phyloP scores from a whole-genome alignment of 2,113 vertebrate species.

The Oryctolagus cuniculus region mOryCun1.1 NC_091434.1:171401501-171402000 shows the following conservation, averaged over 20 bases:
- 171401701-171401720: not conserved
- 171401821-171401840: constrained; percentile 94
- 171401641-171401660: not conserved
- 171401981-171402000: not conserved
- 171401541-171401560: not conserved
- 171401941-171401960: not conserved
- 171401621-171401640: not conserved
- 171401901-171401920: constrained; percentile 97
- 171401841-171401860: constrained; percentile 95
- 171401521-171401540: not conserved
- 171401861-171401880: constrained; percentile 97
- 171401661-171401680: not conserved
- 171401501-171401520: not conserved
- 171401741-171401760: constrained; percentile 96
- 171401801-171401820: constrained; percentile 96
- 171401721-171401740: constrained; percentile 93
- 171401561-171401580: not conserved
- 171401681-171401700: constrained; percentile 12
- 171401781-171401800: constrained; percentile 97
- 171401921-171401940: not conserved
- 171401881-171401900: constrained; percentile 98
- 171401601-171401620: not conserved
- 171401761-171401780: constrained; percentile 98
- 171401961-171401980: not conserved
- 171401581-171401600: not conserved